Evolutionary conservation across 2,888 invertebrate genomes (phyloP), one percentile per base, ranked within the genome.

Genomic region (Drosophila testacea): DNA sequence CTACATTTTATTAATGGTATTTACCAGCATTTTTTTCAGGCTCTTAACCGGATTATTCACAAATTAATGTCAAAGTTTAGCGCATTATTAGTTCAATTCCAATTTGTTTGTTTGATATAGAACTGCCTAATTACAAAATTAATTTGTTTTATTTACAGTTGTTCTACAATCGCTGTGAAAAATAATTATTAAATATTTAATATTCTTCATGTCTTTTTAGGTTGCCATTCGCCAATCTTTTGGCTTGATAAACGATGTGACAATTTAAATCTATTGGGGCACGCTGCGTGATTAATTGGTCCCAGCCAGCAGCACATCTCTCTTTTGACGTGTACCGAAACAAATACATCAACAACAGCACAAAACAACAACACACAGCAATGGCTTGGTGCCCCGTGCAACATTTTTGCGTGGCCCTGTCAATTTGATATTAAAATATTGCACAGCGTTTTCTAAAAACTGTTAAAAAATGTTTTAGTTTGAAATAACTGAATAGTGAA

Each of bases 201-300:
- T 46, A 61, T 65, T 13, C 28, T n/a, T n/a, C 13, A 46, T 54
- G 70, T 52, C 60, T 16, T n/a, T 46, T 32, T 63, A 56, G 52
- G 47, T 69, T 47, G 61, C 16, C 38, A 52, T 30, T 46, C 44
- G 56, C 22, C 56, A 38, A 39, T 16, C 27, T 46, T 34, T 66
- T 56, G 69, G 52, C 52, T 75, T 86, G 89, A 86, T 84, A 88
- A 86, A 86, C 82, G 86, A 87, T 80, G 84, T 84, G 89, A 87
- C 87, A 86, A 88, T 86, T 88, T 87, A 86, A 86, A 88, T 88
- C 86, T 82, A 88, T 86, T 81, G 86, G 89, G 82, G 79, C 83
- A 63, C 72, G 66, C 57, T 61, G 54, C 60, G 62, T 85, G 85
- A 85, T 86, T 83, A 88, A 85, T 85, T 85, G 83, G 76, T 56